phyloP scores from a whole-genome alignment of 2,113 vertebrate genomes.

The Odontophorus gujanensis region DNA sequence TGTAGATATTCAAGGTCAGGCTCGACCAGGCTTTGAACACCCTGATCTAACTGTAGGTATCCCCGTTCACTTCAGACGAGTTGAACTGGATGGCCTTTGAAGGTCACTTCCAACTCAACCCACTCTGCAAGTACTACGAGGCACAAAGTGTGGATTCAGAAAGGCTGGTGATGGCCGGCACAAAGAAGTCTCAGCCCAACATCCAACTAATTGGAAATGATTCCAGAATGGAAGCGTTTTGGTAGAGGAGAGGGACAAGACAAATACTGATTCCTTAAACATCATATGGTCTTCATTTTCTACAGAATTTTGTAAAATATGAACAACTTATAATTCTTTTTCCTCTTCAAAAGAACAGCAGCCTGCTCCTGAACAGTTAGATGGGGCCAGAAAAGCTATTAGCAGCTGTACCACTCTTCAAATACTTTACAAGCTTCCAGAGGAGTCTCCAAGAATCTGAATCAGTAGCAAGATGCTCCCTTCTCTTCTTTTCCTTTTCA shows the following conservation, averaged over 20 bases:
- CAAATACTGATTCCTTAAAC: slow-evolving; percentile 58
- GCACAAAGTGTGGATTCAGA: neutral
- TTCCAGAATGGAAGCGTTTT: slow-evolving; percentile 65
- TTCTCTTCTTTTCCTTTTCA: neutral
- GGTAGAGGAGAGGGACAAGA: slow-evolving; percentile 36
- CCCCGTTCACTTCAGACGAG: too few relatives aligned
- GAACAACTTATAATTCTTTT: slow-evolving; percentile 48
- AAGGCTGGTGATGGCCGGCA: neutral
- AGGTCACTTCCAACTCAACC: too few relatives aligned
- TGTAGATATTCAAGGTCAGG: too few relatives aligned
- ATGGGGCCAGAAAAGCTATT: slow-evolving; percentile 7
- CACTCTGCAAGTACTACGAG: neutral
- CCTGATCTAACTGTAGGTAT: too few relatives aligned
- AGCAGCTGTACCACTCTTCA: slow-evolving; percentile 32
- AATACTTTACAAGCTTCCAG: neutral
- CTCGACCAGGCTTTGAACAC: too few relatives aligned
- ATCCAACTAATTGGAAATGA: slow-evolving; percentile 57
- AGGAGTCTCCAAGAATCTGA: slow-evolving; percentile 28
- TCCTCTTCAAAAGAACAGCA: neutral
- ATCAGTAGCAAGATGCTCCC: slow-evolving; percentile 22
- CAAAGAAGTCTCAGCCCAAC: slow-evolving; percentile 32
- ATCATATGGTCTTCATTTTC: slow-evolving; percentile 73
- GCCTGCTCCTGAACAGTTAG: slow-evolving; percentile 24
- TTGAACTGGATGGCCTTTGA: too few relatives aligned
- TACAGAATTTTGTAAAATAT: slow-evolving; percentile 62